Conservation (phyloP, 1,140 invertebrate genomes). For the Sinella curviseta region DNA sequence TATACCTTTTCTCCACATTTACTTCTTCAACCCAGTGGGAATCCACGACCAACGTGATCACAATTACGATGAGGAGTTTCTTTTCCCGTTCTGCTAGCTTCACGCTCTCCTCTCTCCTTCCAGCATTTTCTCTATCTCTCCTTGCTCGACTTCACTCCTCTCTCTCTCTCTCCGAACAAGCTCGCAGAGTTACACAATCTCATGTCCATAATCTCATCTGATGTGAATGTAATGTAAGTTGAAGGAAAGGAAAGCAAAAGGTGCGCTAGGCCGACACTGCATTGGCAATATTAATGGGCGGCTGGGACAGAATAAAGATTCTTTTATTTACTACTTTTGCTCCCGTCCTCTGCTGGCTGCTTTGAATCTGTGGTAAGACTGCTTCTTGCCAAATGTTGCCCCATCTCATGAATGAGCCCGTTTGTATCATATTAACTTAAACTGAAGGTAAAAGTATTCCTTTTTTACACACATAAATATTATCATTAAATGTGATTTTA, state of each 20-base stretch:
- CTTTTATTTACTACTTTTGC: slow-evolving; percentile 1
- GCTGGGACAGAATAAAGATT: slow-evolving; percentile 13
- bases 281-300: slow-evolving; percentile 6
- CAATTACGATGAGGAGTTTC: slow-evolving; percentile 24
- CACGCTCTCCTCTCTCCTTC: neutral
- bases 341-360: neutral
- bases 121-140: neutral
- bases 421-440: neutral
- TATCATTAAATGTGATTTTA: neutral
- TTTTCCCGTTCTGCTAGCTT: no score
- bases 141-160: no score
- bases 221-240: slow-evolving; percentile 15
- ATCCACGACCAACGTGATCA: slow-evolving; percentile 26
- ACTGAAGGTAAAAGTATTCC: neutral
- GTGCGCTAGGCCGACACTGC: neutral
- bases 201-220: slow-evolving; percentile 20
- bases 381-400: neutral
- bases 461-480: no score
- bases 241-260: slow-evolving; percentile 1
- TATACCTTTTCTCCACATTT: slow-evolving; percentile 10
- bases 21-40: slow-evolving; percentile 9
- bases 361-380: neutral
- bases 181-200: neutral
- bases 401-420: neutral
- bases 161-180: neutral